A percentile compares a stretch with the other conserved stretches of the same genome.
phyloP scores from a whole-genome alignment of 2,797 vertebrate genomes.

The Microctenopoma steveboyesi region DNA sequence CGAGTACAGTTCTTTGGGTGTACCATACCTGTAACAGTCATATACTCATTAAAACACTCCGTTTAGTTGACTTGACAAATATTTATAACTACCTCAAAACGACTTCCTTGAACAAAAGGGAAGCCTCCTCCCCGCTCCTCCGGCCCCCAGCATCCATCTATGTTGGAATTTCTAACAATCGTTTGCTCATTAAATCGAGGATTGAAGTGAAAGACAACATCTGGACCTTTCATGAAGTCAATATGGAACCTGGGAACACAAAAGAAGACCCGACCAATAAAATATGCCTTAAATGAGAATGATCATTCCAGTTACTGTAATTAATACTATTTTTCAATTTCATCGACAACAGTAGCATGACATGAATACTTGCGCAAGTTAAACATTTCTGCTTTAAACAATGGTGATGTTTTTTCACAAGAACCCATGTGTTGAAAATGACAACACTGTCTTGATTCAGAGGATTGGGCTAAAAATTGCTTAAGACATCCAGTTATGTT shows the following conservation, averaged over 20 bases:
- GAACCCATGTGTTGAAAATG: neutral
- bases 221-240: constrained; percentile 86
- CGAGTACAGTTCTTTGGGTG: neutral
- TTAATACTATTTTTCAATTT: neutral
- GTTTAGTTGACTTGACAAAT: neutral
- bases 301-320: too few species aligned
- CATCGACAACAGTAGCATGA: neutral
- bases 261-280: neutral
- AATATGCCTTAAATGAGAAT: neutral
- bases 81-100: constrained; percentile 87
- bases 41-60: neutral
- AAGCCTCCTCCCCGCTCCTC: constrained; percentile 88
- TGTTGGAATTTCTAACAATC: constrained; percentile 88
- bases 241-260: constrained; percentile 83
- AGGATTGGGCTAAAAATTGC: neutral
- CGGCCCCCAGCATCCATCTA: constrained; percentile 86
- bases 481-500: neutral
- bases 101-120: constrained; percentile 87
- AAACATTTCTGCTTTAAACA: neutral
- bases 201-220: constrained; percentile 93
- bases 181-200: constrained; percentile 89
- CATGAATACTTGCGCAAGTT: neutral
- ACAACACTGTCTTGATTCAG: neutral
- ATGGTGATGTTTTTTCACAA: neutral
- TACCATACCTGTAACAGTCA: neutral